Evolutionary conservation across 2,888 invertebrate species (phyloP).

Genomic region (Drosophila multiciliata): DNA sequence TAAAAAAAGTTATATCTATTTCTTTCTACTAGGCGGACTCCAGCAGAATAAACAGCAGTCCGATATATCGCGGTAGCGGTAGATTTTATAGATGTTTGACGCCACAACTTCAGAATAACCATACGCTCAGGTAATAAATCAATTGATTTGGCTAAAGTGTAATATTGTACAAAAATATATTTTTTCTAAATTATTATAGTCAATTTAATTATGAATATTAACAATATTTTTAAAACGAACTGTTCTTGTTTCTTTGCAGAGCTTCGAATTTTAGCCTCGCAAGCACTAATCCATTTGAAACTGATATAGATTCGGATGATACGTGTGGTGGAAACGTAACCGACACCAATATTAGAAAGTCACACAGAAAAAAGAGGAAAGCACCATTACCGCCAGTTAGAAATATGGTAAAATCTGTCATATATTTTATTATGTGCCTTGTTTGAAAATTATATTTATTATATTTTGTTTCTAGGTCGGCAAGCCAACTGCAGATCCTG

Average conservation of each 20-base stretch:
- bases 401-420: conserved; percentile 34
- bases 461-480: conserved; percentile 17
- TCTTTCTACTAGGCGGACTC: conserved; percentile 45
- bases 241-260: conserved; percentile 69
- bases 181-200: background rate
- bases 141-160: background rate
- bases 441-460: background rate
- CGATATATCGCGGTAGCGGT: conserved; percentile 68
- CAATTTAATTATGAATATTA: background rate
- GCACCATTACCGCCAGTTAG: conserved; percentile 87
- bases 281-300: conserved; percentile 88
- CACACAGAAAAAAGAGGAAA: conserved; percentile 88
- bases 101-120: conserved; percentile 86
- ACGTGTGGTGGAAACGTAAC: conserved; percentile 41
- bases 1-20: background rate
- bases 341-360: conserved; percentile 65
- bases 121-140: conserved; percentile 56
- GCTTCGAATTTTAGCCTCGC: conserved; percentile 87
- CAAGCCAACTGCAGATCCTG: background rate
- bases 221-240: background rate
- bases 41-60: conserved; percentile 71
- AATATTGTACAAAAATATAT: background rate
- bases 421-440: background rate
- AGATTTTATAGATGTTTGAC: conserved; percentile 85
- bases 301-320: conserved; percentile 82